Evolutionary conservation across 2,797 vertebrate species (phyloP).

Genomic region (Acropternis orthonyx): DNA sequence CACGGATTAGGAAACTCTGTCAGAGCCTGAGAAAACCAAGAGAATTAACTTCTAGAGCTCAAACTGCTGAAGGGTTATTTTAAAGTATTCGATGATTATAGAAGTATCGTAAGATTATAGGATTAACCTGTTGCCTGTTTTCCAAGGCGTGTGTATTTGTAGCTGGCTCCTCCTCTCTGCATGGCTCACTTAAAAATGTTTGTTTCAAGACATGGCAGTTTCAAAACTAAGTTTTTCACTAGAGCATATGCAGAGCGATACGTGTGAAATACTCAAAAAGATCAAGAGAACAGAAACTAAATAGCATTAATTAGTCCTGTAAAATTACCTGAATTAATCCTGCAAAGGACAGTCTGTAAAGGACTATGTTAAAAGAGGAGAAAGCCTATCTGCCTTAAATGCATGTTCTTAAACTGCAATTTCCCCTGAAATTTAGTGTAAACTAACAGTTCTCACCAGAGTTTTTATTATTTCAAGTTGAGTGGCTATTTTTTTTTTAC

Average conservation of each 20-base stretch:
- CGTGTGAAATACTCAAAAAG: not conserved
- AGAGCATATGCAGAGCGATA: not conserved
- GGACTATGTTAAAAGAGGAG: not conserved
- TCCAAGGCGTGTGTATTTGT: not conserved
- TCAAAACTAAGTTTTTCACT: not conserved
- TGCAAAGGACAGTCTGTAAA: not conserved
- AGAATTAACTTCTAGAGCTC: not conserved
- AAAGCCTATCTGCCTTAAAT: not conserved
- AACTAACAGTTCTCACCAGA: not conserved
- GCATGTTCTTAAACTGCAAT: not conserved
- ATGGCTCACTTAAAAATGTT: not conserved
- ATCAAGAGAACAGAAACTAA: not conserved
- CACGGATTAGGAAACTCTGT: not conserved
- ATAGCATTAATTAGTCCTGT: not conserved
- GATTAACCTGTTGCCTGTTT: not conserved
- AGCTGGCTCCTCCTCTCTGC: not conserved
- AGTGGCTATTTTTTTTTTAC: not conserved
- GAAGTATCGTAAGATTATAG: not conserved
- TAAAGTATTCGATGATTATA: not conserved
- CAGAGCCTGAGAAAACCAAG: not conserved
- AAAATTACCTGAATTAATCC: not conserved
- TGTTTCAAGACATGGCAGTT: not conserved
- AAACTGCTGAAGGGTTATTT: not conserved
- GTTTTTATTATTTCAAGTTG: not conserved
- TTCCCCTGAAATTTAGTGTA: not conserved